Percentiles rank a stretch among this genome's conserved stretches.
Conservation (phyloP, 2,888 invertebrate species). For the Lottia gigantea region DNA sequence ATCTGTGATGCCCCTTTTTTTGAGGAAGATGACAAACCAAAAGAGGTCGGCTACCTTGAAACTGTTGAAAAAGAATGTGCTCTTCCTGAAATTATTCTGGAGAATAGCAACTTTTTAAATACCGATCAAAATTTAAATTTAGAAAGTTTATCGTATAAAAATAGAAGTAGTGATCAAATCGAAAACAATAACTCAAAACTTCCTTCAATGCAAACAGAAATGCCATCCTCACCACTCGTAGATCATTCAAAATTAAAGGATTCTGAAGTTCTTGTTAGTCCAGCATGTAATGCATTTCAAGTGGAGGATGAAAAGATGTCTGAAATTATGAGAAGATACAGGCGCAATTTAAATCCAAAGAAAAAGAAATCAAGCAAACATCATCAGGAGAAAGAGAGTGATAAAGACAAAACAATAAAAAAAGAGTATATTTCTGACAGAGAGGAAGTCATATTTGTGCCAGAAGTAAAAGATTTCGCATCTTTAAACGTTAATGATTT, state of each 20-base stretch:
- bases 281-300: slow-evolving; percentile 2
- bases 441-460: not conserved
- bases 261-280: slow-evolving; percentile 13
- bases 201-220: slow-evolving; percentile 11
- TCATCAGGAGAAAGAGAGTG: not conserved
- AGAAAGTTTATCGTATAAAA: not conserved
- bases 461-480: slow-evolving; percentile 11
- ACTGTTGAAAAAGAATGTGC: no score
- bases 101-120: not conserved
- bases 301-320: not conserved
- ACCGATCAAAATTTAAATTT: not conserved
- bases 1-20: not conserved
- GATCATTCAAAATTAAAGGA: slow-evolving; percentile 13
- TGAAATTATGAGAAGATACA: not conserved
- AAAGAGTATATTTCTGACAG: not conserved
- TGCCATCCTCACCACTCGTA: slow-evolving; percentile 14
- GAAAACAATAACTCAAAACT: no score
- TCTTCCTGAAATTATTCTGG: not conserved
- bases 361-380: not conserved
- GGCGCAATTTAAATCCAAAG: not conserved
- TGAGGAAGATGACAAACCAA: not conserved
- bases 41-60: no score
- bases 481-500: slow-evolving; percentile 23
- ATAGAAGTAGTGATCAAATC: not conserved
- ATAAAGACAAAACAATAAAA: slow-evolving; percentile 10